These are phyloP conservation scores for Mustelus asterias DNA, from an alignment of 2,113 vertebrate species.

Conservation along the genomic window DNA sequence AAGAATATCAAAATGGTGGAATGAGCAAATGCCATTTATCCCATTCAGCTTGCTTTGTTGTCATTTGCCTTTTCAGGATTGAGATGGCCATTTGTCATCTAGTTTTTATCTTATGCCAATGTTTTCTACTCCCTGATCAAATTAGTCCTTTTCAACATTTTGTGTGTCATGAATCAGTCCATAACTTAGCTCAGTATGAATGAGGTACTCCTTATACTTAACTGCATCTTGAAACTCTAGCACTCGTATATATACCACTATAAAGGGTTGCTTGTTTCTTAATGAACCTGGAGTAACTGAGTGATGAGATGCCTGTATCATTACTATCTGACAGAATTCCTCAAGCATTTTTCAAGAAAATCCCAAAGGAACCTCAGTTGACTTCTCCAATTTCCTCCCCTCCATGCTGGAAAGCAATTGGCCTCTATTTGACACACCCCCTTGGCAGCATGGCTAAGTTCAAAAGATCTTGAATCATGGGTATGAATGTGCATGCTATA, in stretches of 20 bases:
- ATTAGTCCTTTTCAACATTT: background rate
- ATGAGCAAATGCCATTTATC: background rate
- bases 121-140: background rate
- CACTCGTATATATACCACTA: background rate
- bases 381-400: background rate
- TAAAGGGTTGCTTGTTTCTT: background rate
- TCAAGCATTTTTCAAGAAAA: background rate
- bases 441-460: background rate
- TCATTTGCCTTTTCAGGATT: background rate
- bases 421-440: background rate
- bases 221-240: background rate
- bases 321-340: background rate
- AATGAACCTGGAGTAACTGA: background rate
- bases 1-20: background rate
- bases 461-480: background rate
- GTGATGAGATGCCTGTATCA: background rate
- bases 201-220: background rate
- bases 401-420: background rate
- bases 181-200: background rate
- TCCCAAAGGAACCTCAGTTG: background rate
- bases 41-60: background rate
- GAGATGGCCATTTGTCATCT: background rate
- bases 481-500: background rate
- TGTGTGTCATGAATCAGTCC: background rate
- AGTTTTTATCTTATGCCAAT: background rate